A percentile compares a stretch with the other conserved stretches of the same genome.
Conservation (phyloP, 2,113 vertebrate genomes). For the Clarias magur region DNA sequence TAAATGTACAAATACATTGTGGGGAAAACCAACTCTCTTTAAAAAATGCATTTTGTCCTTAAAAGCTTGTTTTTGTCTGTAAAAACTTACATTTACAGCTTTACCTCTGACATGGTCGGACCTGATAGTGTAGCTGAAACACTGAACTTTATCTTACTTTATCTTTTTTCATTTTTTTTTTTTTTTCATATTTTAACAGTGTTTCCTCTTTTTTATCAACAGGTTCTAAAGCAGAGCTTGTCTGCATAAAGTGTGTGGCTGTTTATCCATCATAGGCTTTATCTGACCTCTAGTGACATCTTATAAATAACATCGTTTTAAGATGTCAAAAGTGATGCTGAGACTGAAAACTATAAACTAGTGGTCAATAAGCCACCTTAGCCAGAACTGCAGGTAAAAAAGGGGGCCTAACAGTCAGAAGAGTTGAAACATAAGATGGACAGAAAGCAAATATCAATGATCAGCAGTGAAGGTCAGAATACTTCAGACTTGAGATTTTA, state of each 20-base stretch:
- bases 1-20: not conserved
- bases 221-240: not conserved
- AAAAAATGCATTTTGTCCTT: not conserved
- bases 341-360: not conserved
- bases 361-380: not conserved
- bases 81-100: not conserved
- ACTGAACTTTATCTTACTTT: not conserved
- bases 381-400: not conserved
- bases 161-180: not conserved
- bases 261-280: not conserved
- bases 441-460: not conserved
- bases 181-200: not conserved
- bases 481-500: not conserved
- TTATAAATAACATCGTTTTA: not conserved
- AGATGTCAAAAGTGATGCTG: not conserved
- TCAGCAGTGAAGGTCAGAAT: not conserved
- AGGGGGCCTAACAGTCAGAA: not conserved
- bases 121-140: not conserved
- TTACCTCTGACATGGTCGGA: not conserved
- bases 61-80: not conserved
- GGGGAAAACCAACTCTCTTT: not conserved
- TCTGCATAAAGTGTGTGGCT: not conserved
- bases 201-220: not conserved
- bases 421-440: not conserved
- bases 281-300: not conserved